Evolutionary conservation across 2,797 vertebrate genomes (phyloP).

Genomic region (Pelochelys cantorii): DNA sequence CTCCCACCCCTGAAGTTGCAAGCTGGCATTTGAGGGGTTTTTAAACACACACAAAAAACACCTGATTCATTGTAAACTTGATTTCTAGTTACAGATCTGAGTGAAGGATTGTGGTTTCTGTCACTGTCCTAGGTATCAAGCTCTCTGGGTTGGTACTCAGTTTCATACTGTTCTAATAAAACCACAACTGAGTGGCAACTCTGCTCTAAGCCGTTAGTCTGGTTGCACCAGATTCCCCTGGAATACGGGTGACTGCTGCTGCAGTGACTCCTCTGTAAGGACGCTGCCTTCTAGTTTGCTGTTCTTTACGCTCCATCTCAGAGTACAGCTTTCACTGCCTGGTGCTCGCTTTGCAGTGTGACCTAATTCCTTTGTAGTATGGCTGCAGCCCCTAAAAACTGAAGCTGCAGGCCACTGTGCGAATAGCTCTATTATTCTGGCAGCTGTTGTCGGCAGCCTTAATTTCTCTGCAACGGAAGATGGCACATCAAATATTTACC

Average conservation of each 20-base stretch:
- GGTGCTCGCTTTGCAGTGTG: background rate
- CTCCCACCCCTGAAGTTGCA: background rate
- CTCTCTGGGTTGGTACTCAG: background rate
- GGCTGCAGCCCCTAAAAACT: background rate
- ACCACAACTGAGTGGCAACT: background rate
- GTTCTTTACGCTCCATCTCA: background rate
- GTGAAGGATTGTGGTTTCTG: background rate
- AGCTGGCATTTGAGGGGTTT: background rate
- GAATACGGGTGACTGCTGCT: background rate
- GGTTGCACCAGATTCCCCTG: accelerated
- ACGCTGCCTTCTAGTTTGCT: background rate
- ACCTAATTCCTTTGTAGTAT: background rate
- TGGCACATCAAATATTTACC: slow-evolving; percentile 1
- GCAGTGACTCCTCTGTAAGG: background rate
- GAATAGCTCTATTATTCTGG: background rate
- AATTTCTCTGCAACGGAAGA: background rate
- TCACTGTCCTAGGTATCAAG: background rate
- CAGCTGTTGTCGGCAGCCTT: background rate
- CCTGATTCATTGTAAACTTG: background rate
- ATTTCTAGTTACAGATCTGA: background rate
- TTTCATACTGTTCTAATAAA: background rate
- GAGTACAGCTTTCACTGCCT: background rate
- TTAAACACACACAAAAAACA: background rate
- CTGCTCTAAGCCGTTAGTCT: background rate
- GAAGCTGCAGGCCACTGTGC: background rate